A percentile compares a stretch with the other conserved stretches of the same genome.
These are phyloP conservation scores for Gonatopus flavifemur DNA, from an alignment of 1,140 invertebrate species.

Conservation along the genomic window DNA sequence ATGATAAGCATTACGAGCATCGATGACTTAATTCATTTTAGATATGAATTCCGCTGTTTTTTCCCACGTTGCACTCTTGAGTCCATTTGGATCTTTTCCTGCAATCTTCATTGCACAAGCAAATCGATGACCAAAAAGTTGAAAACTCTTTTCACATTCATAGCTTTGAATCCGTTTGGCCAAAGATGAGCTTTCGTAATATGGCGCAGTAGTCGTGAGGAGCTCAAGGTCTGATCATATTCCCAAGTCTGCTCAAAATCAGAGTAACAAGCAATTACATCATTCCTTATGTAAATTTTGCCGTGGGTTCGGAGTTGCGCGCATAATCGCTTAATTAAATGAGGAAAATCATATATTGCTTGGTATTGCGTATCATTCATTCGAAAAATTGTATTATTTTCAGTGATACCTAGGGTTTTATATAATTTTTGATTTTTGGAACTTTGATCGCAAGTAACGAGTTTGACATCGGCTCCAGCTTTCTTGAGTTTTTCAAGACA, in stretches of 20 bases:
- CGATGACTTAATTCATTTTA: no score
- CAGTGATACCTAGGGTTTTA: constrained; percentile 1
- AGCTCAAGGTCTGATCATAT: constrained; percentile 5
- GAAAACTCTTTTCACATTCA: constrained; percentile 26
- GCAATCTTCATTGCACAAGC: constrained; percentile 15
- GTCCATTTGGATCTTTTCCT: no score
- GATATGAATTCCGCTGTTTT: no score
- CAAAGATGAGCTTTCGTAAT: constrained; percentile 22
- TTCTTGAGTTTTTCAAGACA: constrained; percentile 8
- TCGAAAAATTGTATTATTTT: constrained; percentile 3
- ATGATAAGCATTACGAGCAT: no score
- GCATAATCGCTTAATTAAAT: constrained; percentile 25
- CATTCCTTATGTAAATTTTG: constrained; percentile 8
- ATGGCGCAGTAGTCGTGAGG: constrained; percentile 22
- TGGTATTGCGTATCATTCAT: constrained; percentile 1
- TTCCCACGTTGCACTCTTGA: no score
- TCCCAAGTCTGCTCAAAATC: constrained; percentile 23
- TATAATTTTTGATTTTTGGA: constrained; percentile 5
- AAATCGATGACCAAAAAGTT: constrained; percentile 16
- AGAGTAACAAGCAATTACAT: constrained; percentile 17
- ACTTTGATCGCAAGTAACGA: constrained; percentile 15
- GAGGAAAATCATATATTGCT: constrained; percentile 18
- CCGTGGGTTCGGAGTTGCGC: constrained; percentile 9
- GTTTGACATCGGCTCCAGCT: constrained; percentile 8
- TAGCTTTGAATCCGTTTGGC: constrained; percentile 23